phyloP scores from a whole-genome alignment of 2,113 vertebrate species.

The Daphoenositta chrysoptera region DNA sequence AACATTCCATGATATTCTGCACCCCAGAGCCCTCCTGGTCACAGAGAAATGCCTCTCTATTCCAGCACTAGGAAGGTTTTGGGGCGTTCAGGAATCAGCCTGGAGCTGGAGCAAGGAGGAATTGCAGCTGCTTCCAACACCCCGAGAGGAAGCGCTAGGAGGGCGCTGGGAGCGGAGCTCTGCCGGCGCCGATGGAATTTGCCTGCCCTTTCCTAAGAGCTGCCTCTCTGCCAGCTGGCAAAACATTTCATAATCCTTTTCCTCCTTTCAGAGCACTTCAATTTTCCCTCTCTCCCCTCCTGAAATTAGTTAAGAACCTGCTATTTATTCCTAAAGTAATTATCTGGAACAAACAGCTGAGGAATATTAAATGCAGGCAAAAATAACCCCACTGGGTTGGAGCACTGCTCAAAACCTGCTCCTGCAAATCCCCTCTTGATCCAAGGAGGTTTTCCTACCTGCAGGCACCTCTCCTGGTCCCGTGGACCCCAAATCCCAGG shows the following conservation, averaged over 20 bases:
- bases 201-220: neutral
- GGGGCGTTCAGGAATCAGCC: neutral
- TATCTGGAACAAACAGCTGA: neutral
- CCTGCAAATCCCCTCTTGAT: neutral
- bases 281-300: neutral
- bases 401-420: neutral
- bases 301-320: neutral
- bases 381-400: accelerated
- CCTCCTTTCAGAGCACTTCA: neutral
- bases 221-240: neutral
- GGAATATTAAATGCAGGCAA: neutral
- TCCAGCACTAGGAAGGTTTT: neutral
- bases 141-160: accelerated
- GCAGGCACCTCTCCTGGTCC: neutral
- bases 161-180: neutral
- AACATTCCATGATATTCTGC: accelerated
- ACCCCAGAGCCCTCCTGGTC: neutral
- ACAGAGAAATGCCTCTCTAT: neutral
- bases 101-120: neutral
- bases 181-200: neutral
- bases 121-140: neutral
- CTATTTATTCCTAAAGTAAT: neutral
- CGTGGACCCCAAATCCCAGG: neutral
- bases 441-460: neutral
- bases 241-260: neutral